Base-by-base conservation (phyloP, 2,113 vertebrate genomes). In the Abramis brama region DNA sequence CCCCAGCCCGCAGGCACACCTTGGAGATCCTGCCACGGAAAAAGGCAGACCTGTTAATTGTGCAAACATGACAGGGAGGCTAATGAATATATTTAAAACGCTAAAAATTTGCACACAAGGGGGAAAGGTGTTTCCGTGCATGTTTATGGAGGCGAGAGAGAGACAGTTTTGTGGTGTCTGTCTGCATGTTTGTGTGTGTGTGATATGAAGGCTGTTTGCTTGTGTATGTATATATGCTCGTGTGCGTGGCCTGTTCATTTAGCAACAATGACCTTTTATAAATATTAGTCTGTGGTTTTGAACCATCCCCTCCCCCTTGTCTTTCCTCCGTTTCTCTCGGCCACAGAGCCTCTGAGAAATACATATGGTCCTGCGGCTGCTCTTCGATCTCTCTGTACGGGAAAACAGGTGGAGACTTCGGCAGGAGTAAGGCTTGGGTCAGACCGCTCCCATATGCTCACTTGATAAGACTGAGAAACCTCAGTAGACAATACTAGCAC, bases 341-440 rank as follows among this genome's bases (percentile, higher is more conserved):
- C 59, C 87, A 0, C 83, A 71, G 30, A 71, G 55, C 82, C 17
- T 74, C n/a, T 52, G 71, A 68, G 84, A 60, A 74, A 83, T 81
- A 27, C 85, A 79, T 75, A 83, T 80, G 89, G 87, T 76, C 36
- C 17, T n/a, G 83, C 25, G 83, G 83, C 70, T 43, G 70, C 55
- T 74, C 93, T 93, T 90, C 95, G 93, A 94, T 90, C 94, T 92
- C 92, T 90, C 90, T 92, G 90, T 91, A 73, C 90, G 91, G 78
- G 91, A 90, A 95, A 96, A 92, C 91, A 93, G 90, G 92, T 95
- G 91, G 94, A 95, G 94, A 91, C 91, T 94, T 95, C 95, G 93
- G 94, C 87, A 88, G 95, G 94, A 92, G 62, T 76, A 92, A 94
- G 91, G 91, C 89, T 89, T 83, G 86, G 92, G 92, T 96, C 92